Conservation (phyloP, 1,140 invertebrate species). For the Macrocentrus cingulum region DNA sequence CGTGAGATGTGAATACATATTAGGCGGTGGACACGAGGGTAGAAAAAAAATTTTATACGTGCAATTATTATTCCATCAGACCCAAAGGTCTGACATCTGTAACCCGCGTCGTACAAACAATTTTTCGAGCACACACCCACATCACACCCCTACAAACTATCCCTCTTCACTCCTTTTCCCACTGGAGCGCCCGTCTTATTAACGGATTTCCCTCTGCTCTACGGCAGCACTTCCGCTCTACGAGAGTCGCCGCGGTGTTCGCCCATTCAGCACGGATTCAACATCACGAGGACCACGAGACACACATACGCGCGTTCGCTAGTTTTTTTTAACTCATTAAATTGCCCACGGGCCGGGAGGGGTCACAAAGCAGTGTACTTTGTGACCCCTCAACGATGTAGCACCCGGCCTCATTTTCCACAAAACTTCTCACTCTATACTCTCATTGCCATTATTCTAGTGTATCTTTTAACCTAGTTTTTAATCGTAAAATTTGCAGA, state of each 20-base stretch:
- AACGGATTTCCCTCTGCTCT: slow-evolving; percentile 11
- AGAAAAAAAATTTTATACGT: not conserved
- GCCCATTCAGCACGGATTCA: slow-evolving; percentile 7
- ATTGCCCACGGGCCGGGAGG: not conserved
- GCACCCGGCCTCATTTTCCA: not conserved
- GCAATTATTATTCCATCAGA: slow-evolving; percentile 16
- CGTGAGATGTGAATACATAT: not conserved
- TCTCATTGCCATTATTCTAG: not conserved
- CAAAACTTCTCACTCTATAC: slow-evolving; percentile 12
- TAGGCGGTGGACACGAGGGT: too few relatives aligned
- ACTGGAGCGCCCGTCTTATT: not conserved
- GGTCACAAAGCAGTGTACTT: slow-evolving; percentile 3
- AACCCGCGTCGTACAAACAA: slow-evolving; percentile 9
- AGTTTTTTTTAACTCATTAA: slow-evolving; percentile 11
- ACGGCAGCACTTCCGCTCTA: slow-evolving; percentile 1
- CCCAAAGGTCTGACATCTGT: slow-evolving; percentile 15
- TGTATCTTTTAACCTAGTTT: too few relatives aligned
- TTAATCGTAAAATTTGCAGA: too few relatives aligned
- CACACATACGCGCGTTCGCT: not conserved
- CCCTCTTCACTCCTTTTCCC: not conserved
- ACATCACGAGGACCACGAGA: not conserved
- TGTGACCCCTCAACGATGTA: not conserved
- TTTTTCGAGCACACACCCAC: not conserved
- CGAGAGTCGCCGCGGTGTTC: not conserved
- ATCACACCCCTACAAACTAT: not conserved